Conservation (phyloP, 1,140 invertebrate species). For the Eufriesea mexicana region DNA sequence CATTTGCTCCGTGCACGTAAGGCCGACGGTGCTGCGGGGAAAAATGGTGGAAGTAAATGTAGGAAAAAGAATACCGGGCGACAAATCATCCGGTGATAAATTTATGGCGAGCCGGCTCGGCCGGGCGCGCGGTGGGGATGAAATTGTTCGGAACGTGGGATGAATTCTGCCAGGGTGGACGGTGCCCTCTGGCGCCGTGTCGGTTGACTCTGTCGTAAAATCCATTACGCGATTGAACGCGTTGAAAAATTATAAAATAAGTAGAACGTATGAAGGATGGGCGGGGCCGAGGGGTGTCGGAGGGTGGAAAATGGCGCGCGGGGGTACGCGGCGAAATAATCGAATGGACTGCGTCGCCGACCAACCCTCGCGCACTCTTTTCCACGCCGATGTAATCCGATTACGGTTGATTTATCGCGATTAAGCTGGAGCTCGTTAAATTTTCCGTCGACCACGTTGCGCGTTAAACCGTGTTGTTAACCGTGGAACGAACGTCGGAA, state of each 20-base stretch:
- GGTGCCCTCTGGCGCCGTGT: not conserved
- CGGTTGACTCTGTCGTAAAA: slow-evolving; percentile 4
- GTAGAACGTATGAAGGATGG: not conserved
- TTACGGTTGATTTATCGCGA: slow-evolving; percentile 23
- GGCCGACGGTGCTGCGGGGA: not conserved
- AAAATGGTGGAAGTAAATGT: slow-evolving; percentile 32
- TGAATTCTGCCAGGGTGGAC: not conserved
- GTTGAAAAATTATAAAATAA: slow-evolving; percentile 33
- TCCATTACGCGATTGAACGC: slow-evolving; percentile 45
- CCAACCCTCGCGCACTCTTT: not conserved
- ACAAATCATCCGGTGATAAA: slow-evolving; percentile 54
- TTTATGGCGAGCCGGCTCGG: slow-evolving; percentile 6
- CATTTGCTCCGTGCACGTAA: not conserved
- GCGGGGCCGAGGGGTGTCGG: not conserved
- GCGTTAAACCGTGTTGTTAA: not conserved
- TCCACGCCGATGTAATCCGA: slow-evolving; percentile 4
- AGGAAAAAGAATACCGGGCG: slow-evolving; percentile 37
- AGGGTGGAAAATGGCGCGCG: too few relatives aligned
- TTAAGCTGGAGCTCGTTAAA: slow-evolving; percentile 2
- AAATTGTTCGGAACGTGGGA: slow-evolving; percentile 31
- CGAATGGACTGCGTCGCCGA: not conserved
- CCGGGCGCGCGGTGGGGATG: not conserved
- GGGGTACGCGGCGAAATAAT: not conserved
- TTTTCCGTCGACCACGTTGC: not conserved
- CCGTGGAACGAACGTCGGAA: not conserved